Conservation (phyloP, 2,888 invertebrate genomes). For the Limnephilus auricula region DNA sequence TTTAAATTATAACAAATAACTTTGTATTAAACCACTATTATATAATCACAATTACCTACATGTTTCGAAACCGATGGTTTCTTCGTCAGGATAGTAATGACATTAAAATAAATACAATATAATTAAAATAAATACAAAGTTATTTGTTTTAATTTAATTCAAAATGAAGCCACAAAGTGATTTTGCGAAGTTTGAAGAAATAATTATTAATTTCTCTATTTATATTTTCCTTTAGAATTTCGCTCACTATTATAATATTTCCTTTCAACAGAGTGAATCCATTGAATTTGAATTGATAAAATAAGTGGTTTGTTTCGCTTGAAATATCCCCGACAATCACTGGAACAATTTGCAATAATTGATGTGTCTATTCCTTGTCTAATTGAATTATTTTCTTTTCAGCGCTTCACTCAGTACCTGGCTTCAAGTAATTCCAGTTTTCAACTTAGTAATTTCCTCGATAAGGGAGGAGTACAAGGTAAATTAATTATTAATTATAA, state of each 20-base stretch:
- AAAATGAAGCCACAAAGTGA: no score
- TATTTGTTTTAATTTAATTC: no score
- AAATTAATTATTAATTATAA: constrained; percentile 67
- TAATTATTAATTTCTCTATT: background rate
- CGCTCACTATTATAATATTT: background rate
- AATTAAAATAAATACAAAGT: no score
- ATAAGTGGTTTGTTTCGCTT: background rate
- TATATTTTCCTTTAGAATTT: background rate
- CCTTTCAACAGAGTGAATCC: background rate
- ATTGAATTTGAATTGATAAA: background rate
- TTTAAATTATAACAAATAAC: no score
- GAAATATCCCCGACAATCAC: background rate
- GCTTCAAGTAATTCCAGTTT: constrained; percentile 99
- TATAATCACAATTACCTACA: no score
- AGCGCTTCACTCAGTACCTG: constrained; percentile 99
- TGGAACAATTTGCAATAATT: background rate
- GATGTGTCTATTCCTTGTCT: constrained; percentile 59
- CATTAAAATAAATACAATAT: no score
- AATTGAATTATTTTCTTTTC: constrained; percentile 73
- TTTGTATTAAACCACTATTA: no score
- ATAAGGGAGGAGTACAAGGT: constrained; percentile 99
- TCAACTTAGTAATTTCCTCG: constrained; percentile 97
- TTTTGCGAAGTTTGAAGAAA: no score
- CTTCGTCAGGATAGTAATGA: no score
- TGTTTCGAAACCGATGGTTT: no score